Evolutionary conservation across 2,888 invertebrate genomes (phyloP), one percentile per base, ranked within the genome.

Genomic region (Eristalis tenax): DNA sequence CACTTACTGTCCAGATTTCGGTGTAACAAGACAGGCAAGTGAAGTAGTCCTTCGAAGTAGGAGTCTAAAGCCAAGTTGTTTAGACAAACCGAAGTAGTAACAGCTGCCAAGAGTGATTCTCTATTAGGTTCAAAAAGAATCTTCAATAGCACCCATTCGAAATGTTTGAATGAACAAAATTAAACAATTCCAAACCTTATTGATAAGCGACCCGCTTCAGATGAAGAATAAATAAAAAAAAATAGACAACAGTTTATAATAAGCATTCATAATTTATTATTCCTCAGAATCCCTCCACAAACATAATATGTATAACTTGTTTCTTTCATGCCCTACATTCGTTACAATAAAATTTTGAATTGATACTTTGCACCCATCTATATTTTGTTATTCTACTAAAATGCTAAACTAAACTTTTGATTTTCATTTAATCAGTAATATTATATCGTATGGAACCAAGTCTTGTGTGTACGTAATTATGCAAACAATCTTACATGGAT

Each of bases 231-330:
- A 40, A 26, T 23, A 18, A 40, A 4, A 26, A 38, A n/a, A 23
- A 13, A n/a, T 2, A 28, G 35, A n/a, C 26, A 75, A 15, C 35
- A 40, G 3, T 66, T 79, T 43, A 43, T 81, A 75, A 69, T 75
- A 81, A 76, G 75, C 80, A 73, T 73, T 66, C 74, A 80, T 63
- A 74, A 81, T 82, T 82, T 82, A 82, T 82, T 82, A 57, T 70
- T 65, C 43, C 43, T 66, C 70, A 71, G 65, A 61, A 65, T 70
- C 65, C 10, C 65, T 50, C 35, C 76, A 70, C 64, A 81, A 70
- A 76, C 70, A 70, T 70, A 38, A 28, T 75, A 40, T 75, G n/a
- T 59, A 65, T 79, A 61, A 59, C 26, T 23, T 43, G n/a, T 70
- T 18, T 65, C 43, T 65, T 22, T 61, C 59, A 59, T 59, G 26